These are phyloP conservation scores for Lytechinus pictus DNA, from an alignment of 35 echinoderm and acorn worm species.

Conservation along the genomic window DNA sequence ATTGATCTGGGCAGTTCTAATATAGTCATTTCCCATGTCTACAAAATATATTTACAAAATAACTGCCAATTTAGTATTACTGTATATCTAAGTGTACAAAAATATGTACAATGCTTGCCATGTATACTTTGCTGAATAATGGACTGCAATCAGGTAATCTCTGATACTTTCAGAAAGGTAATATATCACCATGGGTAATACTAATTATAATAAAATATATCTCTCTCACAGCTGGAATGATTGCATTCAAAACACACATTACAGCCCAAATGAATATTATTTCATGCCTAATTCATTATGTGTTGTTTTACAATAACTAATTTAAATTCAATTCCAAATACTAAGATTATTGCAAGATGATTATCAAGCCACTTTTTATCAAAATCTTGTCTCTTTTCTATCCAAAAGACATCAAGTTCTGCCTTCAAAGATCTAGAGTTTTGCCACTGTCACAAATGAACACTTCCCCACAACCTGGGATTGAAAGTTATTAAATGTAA, in stretches of 20 bases:
- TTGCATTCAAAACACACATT: not conserved
- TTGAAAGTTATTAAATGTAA: not conserved
- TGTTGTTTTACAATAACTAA: not conserved
- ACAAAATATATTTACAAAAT: not conserved
- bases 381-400: not conserved
- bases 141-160: not conserved
- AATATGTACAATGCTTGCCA: not conserved
- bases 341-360: not conserved
- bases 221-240: not conserved
- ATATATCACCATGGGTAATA: not conserved
- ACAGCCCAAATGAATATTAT: not conserved
- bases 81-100: not conserved
- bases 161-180: not conserved
- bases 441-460: not conserved
- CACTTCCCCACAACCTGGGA: not conserved
- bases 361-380: not conserved
- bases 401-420: not conserved
- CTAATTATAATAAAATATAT: conserved; percentile 16
- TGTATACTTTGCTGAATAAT: not conserved
- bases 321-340: not conserved
- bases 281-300: not conserved
- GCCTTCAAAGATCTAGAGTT: not conserved
- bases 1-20: conserved; percentile 17
- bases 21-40: not conserved
- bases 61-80: not conserved